A percentile compares a stretch with the other conserved stretches of the same genome.
Conservation (phyloP, 2,797 vertebrate species). For the Betta splendens region DNA sequence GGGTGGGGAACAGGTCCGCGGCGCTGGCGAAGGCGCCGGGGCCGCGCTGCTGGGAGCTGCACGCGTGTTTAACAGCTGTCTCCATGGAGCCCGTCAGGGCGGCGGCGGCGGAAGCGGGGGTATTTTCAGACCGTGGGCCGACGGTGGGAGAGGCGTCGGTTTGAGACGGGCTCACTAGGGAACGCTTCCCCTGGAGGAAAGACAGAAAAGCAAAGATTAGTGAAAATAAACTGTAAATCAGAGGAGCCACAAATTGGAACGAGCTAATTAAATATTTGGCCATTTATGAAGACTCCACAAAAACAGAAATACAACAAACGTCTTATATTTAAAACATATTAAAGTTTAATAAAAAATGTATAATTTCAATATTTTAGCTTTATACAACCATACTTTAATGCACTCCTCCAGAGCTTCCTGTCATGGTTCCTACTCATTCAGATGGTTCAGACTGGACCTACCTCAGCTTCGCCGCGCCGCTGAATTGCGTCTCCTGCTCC, state of each 20-base stretch:
- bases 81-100: slow-evolving; percentile 61
- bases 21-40: no score
- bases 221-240: slow-evolving; percentile 8
- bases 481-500: slow-evolving; percentile 65
- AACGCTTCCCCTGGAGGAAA: slow-evolving; percentile 59
- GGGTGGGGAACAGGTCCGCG: slow-evolving; percentile 71
- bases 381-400: not conserved
- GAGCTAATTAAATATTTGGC: not conserved
- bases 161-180: slow-evolving; percentile 38
- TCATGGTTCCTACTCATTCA: slow-evolving; percentile 5
- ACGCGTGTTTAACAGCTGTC: slow-evolving; percentile 68
- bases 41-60: slow-evolving; percentile 60
- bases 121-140: slow-evolving; percentile 61
- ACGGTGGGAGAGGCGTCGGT: slow-evolving; percentile 32
- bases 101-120: slow-evolving; percentile 27
- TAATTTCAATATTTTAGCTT: slow-evolving; percentile 6
- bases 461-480: slow-evolving; percentile 44
- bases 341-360: slow-evolving; percentile 19
- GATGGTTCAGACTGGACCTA: slow-evolving; percentile 46
- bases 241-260: not conserved
- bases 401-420: not conserved
- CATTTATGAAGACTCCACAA: not conserved
- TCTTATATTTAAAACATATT: not conserved
- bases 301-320: not conserved
- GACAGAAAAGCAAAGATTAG: not conserved